Percentiles rank a stretch among this genome's conserved stretches.
Conservation (phyloP, 2,113 vertebrate species). For the Leptocoma aspasia region DNA sequence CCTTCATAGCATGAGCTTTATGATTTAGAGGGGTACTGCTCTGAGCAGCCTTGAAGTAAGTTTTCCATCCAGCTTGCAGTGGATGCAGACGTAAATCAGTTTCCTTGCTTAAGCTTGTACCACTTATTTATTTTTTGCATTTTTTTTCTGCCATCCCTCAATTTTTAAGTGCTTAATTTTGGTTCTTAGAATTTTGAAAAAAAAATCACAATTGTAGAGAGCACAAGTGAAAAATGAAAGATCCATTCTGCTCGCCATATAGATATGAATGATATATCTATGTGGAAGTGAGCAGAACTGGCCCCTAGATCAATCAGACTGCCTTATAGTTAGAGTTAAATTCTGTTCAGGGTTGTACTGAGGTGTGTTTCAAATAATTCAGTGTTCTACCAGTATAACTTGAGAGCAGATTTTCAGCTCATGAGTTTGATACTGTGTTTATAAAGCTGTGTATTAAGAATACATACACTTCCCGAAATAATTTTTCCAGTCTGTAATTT, state of each 20-base stretch:
- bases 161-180: slow-evolving; percentile 30
- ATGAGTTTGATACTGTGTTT: not conserved
- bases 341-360: not conserved
- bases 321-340: not conserved
- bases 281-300: not conserved
- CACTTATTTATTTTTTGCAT: not conserved
- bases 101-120: slow-evolving; percentile 42
- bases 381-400: slow-evolving; percentile 9
- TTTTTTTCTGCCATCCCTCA: not conserved
- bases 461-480: not conserved
- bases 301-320: not conserved
- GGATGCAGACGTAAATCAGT: not conserved
- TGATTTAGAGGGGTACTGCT: not conserved
- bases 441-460: slow-evolving; percentile 7
- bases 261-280: not conserved
- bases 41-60: not conserved
- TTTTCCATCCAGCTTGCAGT: slow-evolving; percentile 32
- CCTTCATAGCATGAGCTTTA: not conserved
- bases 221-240: not conserved
- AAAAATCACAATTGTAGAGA: not conserved
- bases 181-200: not conserved
- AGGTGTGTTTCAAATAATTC: not conserved
- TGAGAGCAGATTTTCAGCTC: slow-evolving; percentile 43
- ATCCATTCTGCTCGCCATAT: not conserved
- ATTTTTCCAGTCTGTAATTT: not conserved